Evolutionary conservation across 1,140 invertebrate species (phyloP), one percentile per base, ranked within the genome.

Genomic region (Psilanteris sp.): DNA sequence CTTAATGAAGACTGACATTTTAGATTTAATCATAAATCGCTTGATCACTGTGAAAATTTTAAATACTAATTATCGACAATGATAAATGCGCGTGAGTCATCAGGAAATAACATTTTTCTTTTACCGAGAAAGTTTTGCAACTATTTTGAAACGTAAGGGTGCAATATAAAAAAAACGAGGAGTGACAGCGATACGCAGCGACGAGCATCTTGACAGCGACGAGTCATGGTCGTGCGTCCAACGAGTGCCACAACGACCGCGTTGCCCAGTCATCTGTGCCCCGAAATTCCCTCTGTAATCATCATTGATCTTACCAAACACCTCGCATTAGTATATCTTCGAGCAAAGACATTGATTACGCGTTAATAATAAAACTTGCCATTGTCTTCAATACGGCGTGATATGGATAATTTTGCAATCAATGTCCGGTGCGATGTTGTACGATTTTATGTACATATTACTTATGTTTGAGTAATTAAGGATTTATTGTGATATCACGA

Each of bases 161-260:
- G 39, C 32, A 26, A 32, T 16, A 11, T n/a, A 62, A 78, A 62
- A n/a, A n/a, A 70, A 61, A 39, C 29, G 14, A 36, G 37, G 29
- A 74, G 68, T 57, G 62, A 73, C 68, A 70, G 50, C 62, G 43
- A 70, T 57, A 43, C 57, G 48, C 52, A 41, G 44, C 37, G 50
- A 67, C 52, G 54, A 66, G 29, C 54, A 55, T 78, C 66, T 62
- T 74, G 76, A 70, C 77, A 80, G 74, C 68, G 82, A 72, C 66
- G 75, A 82, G 82, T 83, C 82, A 83, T 52, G 82, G 78, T 82
- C 79, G 76, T 67, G 76, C 75, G 78, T 75, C 73, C 71, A 75
- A 52, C 46, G 70, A 82, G 76, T 62, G 66, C 52, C 73, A 37
- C 74, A 82, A 84, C 80, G 70, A 78, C 72, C 80, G 77, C 66